Evolutionary conservation across 2,797 vertebrate species (phyloP), one percentile per base, ranked within the genome.

Genomic region (Euthynnus affinis): DNA sequence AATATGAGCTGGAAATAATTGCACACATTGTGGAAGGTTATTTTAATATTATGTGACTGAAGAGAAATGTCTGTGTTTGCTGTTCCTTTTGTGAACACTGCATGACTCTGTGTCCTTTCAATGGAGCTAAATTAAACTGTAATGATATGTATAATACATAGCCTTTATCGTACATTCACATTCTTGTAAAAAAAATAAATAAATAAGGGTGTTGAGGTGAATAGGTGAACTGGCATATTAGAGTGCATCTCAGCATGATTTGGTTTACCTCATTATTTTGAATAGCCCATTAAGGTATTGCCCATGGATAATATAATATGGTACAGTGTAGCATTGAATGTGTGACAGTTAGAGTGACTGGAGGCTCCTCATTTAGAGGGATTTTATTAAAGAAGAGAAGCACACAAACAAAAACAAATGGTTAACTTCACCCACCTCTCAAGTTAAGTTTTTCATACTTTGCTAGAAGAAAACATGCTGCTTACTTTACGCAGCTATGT

Each of bases 1-100:
- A 85, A 82, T 64, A 20, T 25, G 73, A 84, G 79, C 55, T 75
- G 56, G 78, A 87, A 78, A 89, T 86, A 90, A 87, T 61, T 80
- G 62, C 74, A 73, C 63, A 23, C 72, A 63, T 64, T 81, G 72
- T 68, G 68, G 29, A 79, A 22, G 8, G 46, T 74, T 78, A 72
- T 83, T 81, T 82, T 81, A 74, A 84, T 80, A 72, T 69, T 14
- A 59, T 81, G 42, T 49, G 60, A 82, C 76, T 88, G 29, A 44
- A 66, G 64, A 71, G 40, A 74, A 56, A 63, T n/a, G 52, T 64
- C 27, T 71, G 53, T 17, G 34, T 68, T 78, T 71, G 48, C 63
- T 46, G 60, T 76, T 78, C 40, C 56, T 71, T 62, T 55, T 42
- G 25, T 56, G 42, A 46, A 27, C 32, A 40, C 57, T 42, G 77